Percentiles rank a stretch among this genome's conserved stretches.
Conservation (phyloP, 1,140 invertebrate species). For the Diprion similis region DNA sequence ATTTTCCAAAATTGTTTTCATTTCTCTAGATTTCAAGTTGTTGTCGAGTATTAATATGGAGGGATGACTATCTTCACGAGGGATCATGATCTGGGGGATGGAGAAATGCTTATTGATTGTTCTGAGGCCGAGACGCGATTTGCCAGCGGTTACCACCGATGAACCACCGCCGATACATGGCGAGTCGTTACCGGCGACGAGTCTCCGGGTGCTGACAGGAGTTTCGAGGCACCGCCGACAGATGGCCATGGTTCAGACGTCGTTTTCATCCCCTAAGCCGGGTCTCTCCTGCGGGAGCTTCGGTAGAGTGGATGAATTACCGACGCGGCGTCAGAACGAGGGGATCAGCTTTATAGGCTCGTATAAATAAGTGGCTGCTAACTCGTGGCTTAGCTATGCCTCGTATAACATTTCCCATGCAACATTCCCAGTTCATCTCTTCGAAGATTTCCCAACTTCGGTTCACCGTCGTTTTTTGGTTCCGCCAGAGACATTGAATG, state of each 20-base stretch:
- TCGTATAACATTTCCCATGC: neutral
- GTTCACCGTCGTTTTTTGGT: too few species aligned
- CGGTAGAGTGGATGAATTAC: constrained; percentile 53
- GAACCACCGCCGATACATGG: constrained; percentile 56
- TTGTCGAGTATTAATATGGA: neutral
- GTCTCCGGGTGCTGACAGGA: constrained; percentile 39
- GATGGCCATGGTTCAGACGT: constrained; percentile 55
- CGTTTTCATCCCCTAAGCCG: constrained; percentile 52
- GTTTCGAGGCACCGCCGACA: constrained; percentile 51
- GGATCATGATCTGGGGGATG: neutral
- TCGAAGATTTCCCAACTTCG: too few species aligned
- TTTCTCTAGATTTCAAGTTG: neutral
- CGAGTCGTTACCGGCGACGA: constrained; percentile 50
- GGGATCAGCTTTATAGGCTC: constrained; percentile 35
- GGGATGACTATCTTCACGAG: neutral
- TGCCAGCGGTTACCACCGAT: constrained; percentile 33
- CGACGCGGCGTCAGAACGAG: constrained; percentile 45
- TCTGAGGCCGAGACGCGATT: neutral
- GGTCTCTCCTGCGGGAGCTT: constrained; percentile 34
- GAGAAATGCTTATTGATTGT: constrained; percentile 10
- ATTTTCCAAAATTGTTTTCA: neutral
- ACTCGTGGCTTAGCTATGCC: constrained; percentile 14
- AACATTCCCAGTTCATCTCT: neutral
- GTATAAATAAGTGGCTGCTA: constrained; percentile 38
- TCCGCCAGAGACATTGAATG: too few species aligned